Conservation (phyloP, 37 sponge, comb jelly and placozoan genomes). For the Haliclona indistincta region DNA sequence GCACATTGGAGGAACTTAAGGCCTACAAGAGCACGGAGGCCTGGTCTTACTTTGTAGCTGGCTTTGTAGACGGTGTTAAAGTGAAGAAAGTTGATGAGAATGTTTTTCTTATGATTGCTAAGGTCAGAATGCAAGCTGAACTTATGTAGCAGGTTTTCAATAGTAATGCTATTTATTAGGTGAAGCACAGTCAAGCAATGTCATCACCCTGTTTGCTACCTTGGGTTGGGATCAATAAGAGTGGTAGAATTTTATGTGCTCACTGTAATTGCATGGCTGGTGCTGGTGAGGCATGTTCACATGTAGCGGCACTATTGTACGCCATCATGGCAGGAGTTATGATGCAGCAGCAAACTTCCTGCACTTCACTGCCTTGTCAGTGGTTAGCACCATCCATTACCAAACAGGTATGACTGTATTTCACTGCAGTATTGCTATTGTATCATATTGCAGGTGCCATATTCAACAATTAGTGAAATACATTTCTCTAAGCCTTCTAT, state of each 20-base stretch:
- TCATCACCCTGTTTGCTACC: background rate
- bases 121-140: background rate
- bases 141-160: background rate
- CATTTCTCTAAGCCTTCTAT: slow-evolving; percentile 1
- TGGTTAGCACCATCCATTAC: slow-evolving; percentile 4
- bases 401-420: background rate
- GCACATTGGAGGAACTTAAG: background rate
- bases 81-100: background rate
- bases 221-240: background rate
- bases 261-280: slow-evolving; percentile 14
- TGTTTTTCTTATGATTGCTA: background rate
- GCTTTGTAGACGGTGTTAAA: slow-evolving; percentile 1
- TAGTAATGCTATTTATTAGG: background rate
- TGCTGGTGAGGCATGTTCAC: slow-evolving; percentile 5
- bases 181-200: slow-evolving; percentile 5
- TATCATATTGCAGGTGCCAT: background rate
- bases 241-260: slow-evolving; percentile 3
- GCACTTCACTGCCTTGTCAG: background rate
- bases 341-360: background rate
- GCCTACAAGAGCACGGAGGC: slow-evolving; percentile 12
- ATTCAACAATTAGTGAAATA: slow-evolving; percentile 2
- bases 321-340: background rate
- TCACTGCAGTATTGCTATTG: background rate
- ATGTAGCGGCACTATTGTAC: slow-evolving; percentile 16
- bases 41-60: background rate